phyloP scores from a whole-genome alignment of 2,113 vertebrate species.

The Manacus vitellinus region DNA sequence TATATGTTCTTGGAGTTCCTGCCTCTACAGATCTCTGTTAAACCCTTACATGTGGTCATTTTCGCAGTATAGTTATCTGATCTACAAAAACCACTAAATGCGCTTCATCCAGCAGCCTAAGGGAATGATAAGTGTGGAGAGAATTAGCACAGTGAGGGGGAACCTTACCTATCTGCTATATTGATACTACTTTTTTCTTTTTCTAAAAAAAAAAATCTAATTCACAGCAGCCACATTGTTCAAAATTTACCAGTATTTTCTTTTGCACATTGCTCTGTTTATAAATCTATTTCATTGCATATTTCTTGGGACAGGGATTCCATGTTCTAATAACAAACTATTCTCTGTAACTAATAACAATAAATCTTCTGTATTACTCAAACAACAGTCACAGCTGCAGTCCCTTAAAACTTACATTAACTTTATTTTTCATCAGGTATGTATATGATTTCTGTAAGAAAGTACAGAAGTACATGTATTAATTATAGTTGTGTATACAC shows the following conservation, averaged over 20 bases:
- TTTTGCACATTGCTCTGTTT: not conserved
- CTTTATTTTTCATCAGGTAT: not conserved
- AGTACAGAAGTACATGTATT: not conserved
- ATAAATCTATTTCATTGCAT: not conserved
- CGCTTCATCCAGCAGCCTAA: not conserved
- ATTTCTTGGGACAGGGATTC: not conserved
- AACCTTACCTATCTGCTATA: not conserved
- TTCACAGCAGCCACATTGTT: not conserved
- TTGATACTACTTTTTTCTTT: rapidly evolving
- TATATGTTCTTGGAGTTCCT: not conserved
- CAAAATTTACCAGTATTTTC: not conserved
- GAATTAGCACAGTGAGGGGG: not conserved
- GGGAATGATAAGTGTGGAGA: not conserved
- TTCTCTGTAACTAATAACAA: not conserved
- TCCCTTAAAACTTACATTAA: not conserved
- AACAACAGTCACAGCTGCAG: not conserved
- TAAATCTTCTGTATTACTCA: not conserved
- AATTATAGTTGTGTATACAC: not conserved
- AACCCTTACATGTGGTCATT: not conserved
- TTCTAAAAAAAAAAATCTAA: not conserved
- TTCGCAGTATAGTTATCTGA: not conserved
- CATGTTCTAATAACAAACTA: not conserved
- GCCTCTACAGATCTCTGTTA: not conserved
- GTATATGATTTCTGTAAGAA: not conserved
- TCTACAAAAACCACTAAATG: not conserved